Percentiles rank a stretch among this genome's conserved stretches.
phyloP scores from a whole-genome alignment of 2,797 vertebrate genomes.

The Masticophis lateralis region DNA sequence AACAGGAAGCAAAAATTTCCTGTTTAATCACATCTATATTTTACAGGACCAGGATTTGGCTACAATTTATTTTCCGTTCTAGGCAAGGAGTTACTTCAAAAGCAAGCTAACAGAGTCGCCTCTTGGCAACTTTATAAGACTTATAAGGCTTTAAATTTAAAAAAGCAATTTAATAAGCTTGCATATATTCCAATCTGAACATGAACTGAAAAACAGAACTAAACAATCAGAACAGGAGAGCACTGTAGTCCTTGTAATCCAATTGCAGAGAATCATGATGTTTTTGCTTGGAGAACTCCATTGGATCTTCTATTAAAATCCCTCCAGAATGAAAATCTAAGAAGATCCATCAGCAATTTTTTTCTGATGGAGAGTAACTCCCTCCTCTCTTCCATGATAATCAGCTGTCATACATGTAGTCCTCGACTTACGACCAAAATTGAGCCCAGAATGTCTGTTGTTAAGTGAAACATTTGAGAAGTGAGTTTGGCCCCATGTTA shows the following conservation, averaged over 20 bases:
- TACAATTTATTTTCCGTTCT: neutral
- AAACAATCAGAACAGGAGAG: neutral
- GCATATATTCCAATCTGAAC: neutral
- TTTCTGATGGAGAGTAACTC: neutral
- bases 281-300: neutral
- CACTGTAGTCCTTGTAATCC: neutral
- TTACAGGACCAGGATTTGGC: neutral
- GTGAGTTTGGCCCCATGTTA: too few species aligned
- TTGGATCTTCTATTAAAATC: neutral
- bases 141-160: too few species aligned
- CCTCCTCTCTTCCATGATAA: neutral
- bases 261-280: neutral
- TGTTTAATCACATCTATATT: neutral
- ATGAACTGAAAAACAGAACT: neutral
- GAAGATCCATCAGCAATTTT: neutral
- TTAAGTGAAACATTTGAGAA: too few species aligned
- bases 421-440: too few species aligned
- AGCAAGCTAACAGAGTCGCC: neutral
- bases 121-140: too few species aligned
- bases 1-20: neutral
- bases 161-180: too few species aligned
- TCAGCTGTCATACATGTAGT: neutral
- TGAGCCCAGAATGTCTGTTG: too few species aligned
- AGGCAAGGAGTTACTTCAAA: neutral
- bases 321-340: neutral